Conservation (phyloP, 2,797 vertebrate species). For the Phylloscopus collybita region DNA sequence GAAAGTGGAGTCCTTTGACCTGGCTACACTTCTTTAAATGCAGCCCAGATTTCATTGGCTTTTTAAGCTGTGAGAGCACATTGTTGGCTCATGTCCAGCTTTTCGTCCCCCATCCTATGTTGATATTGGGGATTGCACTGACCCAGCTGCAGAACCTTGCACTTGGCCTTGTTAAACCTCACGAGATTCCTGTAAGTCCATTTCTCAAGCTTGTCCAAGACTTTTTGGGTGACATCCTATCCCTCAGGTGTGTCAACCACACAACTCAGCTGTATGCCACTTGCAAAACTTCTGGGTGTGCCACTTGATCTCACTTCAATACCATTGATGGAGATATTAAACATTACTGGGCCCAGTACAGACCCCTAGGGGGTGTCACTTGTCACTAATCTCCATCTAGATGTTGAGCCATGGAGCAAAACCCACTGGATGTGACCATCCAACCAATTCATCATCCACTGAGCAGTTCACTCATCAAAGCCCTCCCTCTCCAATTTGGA, state of each 20-base stretch:
- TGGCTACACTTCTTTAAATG: background rate
- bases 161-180: background rate
- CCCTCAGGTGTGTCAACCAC: no score
- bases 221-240: background rate
- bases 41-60: background rate
- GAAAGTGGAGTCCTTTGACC: rapidly evolving
- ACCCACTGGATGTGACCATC: background rate
- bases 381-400: background rate
- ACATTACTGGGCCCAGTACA: background rate
- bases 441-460: background rate
- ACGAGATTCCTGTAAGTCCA: background rate
- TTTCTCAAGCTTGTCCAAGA: background rate
- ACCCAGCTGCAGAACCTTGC: background rate
- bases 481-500: background rate
- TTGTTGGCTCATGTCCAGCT: background rate
- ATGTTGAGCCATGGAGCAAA: background rate
- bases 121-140: background rate
- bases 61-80: background rate
- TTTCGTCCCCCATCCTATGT: background rate
- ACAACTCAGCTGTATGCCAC: background rate
- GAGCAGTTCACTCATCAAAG: background rate
- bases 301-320: background rate
- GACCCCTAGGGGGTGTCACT: rapidly evolving
- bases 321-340: background rate
- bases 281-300: background rate